A percentile compares a stretch with the other conserved stretches of the same genome.
These are phyloP conservation scores for Zaprionus kolodkinae DNA, from an alignment of 1,140 invertebrate genomes.

Conservation along the genomic window DNA sequence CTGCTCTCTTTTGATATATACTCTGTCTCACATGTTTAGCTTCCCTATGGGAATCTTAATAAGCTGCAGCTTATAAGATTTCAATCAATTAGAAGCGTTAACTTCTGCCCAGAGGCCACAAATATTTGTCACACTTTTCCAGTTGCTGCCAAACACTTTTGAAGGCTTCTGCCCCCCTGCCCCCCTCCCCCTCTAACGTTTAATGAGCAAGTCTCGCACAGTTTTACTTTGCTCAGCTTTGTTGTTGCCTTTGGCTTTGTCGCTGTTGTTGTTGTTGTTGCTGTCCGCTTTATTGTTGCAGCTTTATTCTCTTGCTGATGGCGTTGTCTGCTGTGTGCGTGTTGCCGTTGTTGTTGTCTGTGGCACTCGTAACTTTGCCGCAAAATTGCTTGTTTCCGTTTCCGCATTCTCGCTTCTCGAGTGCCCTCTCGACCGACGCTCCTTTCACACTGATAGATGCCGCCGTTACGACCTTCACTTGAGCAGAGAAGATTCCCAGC, in stretches of 20 bases:
- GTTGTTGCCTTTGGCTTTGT: conserved; percentile 9
- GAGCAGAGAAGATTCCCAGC: conserved; percentile 59
- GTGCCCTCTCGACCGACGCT: conserved; percentile 43
- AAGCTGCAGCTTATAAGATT: background rate
- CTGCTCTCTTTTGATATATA: conserved; percentile 62
- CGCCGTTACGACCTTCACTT: conserved; percentile 79
- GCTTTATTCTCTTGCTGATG: conserved; percentile 42
- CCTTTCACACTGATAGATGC: conserved; percentile 78
- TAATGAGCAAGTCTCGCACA: conserved; percentile 38
- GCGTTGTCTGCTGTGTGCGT: conserved; percentile 11
- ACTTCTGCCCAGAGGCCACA: conserved; percentile 27
- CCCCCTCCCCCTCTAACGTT: conserved; percentile 3
- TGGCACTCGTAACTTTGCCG: conserved; percentile 78
- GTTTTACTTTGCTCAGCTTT: conserved; percentile 23
- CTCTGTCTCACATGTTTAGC: no score
- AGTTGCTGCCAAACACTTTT: conserved; percentile 32
- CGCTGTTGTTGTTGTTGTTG: conserved; percentile 23
- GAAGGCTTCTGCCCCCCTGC: background rate
- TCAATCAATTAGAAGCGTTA: conserved; percentile 2
- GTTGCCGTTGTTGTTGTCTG: conserved; percentile 53
- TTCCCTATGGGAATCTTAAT: no score
- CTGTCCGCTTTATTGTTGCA: conserved; percentile 51
- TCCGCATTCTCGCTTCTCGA: conserved; percentile 61
- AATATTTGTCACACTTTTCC: conserved; percentile 52
- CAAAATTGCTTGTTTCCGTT: conserved; percentile 84